Evolutionary conservation across 2,113 vertebrate genomes (phyloP), one percentile per base, ranked within the genome.

Genomic region (Dicaeum eximium): DNA sequence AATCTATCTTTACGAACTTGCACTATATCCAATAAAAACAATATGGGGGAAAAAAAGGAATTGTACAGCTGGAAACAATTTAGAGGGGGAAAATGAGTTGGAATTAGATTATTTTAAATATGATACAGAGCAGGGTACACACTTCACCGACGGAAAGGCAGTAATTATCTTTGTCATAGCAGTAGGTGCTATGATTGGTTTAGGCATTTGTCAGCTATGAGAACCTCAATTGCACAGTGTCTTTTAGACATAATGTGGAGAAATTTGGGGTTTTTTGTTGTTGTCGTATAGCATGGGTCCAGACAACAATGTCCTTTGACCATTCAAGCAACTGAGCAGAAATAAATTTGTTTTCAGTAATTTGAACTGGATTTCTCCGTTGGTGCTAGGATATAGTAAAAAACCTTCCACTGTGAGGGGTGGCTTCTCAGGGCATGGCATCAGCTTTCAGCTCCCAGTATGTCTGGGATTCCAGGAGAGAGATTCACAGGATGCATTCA

Each of bases 71-170:
- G 92, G 95, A 96, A 97, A 73, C 77, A 81, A 95, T 96, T 96
- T 95, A 53, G 50, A 93, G 45, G 84, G 72, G 74, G 70, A 89
- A 96, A 96, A 94, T 56, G 79, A 93, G 80, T 73, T 91, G 70
- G 79, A 95, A 95, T 92, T 96, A 93, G 86, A 93, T 96, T 90
- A 96, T 96, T 95, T 94, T 93, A 91, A 96, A 94, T 93, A 65
- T 70, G 93, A 93, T 93, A 90, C 90, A 92, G 93, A 93, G 81
- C 67, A 72, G 78, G 62, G 89, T 88, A 66, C 58, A 60, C 77
- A 74, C 93, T 96, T 80, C 61, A 79, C 73, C 0, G 19, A 80
- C 2, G 3, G 90, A 92, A 96, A 95, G 62, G 77, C 75, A 95
- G 73, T 65, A 94, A 92, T 86, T 80, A 86, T 85, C 77, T 94